Base-by-base conservation (phyloP, 2,797 vertebrate species). In the Coregonus suidteri region DNA sequence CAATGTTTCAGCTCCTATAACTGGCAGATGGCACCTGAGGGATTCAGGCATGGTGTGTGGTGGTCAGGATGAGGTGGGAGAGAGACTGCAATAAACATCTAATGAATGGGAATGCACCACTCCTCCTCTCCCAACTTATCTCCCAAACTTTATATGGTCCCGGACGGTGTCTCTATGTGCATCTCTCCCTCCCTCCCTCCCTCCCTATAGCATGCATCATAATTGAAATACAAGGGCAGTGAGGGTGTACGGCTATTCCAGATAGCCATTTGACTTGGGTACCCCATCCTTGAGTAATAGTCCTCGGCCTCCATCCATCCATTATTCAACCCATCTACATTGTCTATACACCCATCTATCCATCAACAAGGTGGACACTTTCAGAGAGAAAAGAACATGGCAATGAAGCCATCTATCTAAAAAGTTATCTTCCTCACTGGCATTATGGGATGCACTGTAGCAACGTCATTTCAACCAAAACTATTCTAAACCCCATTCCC, bases 241-340 rank as follows among this genome's bases (percentile, higher is more conserved):
- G 2, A 34, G 2, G 25, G 25, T 25, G 25, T 25, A 25, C 25
- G 25, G 87, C 90, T 91, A 90, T 93, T 92, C 89, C 77, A 84
- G 81, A 85, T 82, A 72, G 69, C 18, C 62, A 34, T 2, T 34
- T 34, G 31, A 34, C 31, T 34, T 34, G 31, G 31, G 31, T 34
- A 34, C 1, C 81, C 85, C 90, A 80, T 85, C 85, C 79, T 78
- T 91, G 89, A 92, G 83, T 90, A 80, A 93, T 90, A 75, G 81
- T 82, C 2, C 1, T 6, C 71, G 16, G 30, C 1, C 41, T 25
- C 71, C 11, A n/a, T 6, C 6, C 52, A n/a, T 52, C 9, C 47
- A 25, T 6, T 47, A 47, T 47, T 47, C 41, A 47, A 47, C 0
- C 9, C 41, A 47, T 47, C 9, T 11, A 47, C 41, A 47, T 9